A percentile compares a stretch with the other conserved stretches of the same genome.
These are phyloP conservation scores for Syngnathus acus DNA, from an alignment of 2,797 vertebrate genomes.

Conservation along the genomic window DNA sequence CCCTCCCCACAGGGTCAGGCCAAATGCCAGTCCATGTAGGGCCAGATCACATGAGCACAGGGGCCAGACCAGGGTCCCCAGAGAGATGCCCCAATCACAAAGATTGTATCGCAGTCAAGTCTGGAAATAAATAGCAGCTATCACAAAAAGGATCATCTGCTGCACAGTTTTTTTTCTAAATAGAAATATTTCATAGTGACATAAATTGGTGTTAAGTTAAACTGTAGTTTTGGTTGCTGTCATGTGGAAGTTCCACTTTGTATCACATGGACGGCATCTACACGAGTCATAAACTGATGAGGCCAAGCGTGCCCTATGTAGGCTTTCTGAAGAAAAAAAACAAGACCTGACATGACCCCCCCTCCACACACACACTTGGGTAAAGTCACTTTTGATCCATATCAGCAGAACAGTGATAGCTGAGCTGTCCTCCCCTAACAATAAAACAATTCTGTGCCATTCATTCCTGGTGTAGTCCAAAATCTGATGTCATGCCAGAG, in stretches of 20 bases:
- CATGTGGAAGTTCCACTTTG: constrained; percentile 19
- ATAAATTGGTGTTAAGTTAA: constrained; percentile 23
- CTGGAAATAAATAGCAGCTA: constrained; percentile 60
- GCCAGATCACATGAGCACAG: constrained; percentile 66
- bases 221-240: constrained; percentile 9
- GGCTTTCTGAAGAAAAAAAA: background rate
- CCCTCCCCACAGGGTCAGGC: constrained; percentile 50
- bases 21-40: constrained; percentile 78
- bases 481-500: constrained; percentile 43
- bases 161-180: constrained; percentile 12
- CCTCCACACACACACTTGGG: constrained; percentile 25
- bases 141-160: constrained; percentile 30
- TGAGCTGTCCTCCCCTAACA: constrained; percentile 44
- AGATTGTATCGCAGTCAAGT: constrained; percentile 50
- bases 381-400: constrained; percentile 32
- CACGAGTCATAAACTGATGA: constrained; percentile 31
- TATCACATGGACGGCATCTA: constrained; percentile 23
- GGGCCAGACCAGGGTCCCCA: constrained; percentile 45
- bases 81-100: constrained; percentile 54
- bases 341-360: constrained; percentile 8
- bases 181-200: constrained; percentile 8
- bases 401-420: constrained; percentile 56
- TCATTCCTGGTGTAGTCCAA: constrained; percentile 40
- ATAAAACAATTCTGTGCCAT: constrained; percentile 41
- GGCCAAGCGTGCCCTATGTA: constrained; percentile 14